phyloP scores from a whole-genome alignment of 1,140 invertebrate genomes.

The Plutomurus gul region DNA sequence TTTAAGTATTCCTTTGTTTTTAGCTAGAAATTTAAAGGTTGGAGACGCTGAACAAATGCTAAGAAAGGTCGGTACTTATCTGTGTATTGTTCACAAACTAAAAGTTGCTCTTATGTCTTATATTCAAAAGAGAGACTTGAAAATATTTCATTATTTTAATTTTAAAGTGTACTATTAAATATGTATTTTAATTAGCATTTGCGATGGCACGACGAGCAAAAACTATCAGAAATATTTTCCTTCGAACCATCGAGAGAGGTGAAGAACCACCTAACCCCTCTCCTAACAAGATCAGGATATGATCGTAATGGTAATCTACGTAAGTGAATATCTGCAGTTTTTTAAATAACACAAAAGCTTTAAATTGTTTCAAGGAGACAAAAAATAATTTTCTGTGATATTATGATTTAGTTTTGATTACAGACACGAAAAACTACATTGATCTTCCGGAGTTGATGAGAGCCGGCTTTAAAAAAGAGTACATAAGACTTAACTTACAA shows the following conservation, averaged over 20 bases:
- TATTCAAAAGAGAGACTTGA: too few relatives aligned
- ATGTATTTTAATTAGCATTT: neutral
- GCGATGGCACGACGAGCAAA: neutral
- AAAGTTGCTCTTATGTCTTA: too few relatives aligned
- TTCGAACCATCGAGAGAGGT: neutral
- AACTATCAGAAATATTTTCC: neutral
- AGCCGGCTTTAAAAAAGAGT: constrained; percentile 14
- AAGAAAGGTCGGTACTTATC: neutral
- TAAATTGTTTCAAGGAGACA: too few relatives aligned
- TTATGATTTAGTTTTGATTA: too few relatives aligned
- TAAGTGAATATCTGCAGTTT: too few relatives aligned
- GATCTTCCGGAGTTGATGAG: neutral
- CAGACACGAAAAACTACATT: too few relatives aligned
- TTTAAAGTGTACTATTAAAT: neutral
- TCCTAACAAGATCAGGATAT: neutral
- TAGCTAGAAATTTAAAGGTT: constrained; percentile 33
- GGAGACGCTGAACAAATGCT: neutral
- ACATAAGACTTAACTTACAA: neutral
- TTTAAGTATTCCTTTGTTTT: too few relatives aligned
- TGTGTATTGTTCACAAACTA: too few relatives aligned
- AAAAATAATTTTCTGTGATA: too few relatives aligned
- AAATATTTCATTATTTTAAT: too few relatives aligned
- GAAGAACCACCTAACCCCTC: neutral
- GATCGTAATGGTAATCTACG: neutral
- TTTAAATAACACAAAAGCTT: too few relatives aligned